Conservation (phyloP, 2,797 vertebrate genomes). For the Lindbergichthys nudifrons region DNA sequence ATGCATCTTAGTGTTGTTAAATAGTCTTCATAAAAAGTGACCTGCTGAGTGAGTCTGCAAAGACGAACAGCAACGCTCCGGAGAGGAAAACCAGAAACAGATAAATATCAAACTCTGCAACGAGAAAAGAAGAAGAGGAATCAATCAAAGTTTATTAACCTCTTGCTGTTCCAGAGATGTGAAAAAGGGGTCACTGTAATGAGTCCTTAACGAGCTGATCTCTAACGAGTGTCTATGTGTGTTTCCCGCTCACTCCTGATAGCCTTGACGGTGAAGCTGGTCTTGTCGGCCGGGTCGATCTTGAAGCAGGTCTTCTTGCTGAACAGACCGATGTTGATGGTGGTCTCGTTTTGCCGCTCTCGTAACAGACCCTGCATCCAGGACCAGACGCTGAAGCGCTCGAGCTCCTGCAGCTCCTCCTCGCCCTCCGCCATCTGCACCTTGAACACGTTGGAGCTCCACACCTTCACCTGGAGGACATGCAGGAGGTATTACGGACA, state of each 20-base stretch:
- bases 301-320: slow-evolving; percentile 92
- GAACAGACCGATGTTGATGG: slow-evolving; percentile 88
- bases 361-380: slow-evolving; percentile 86
- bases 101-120: slow-evolving; percentile 91
- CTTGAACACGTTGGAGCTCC: slow-evolving; percentile 88
- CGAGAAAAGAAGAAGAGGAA: slow-evolving; percentile 15
- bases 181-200: too few species aligned
- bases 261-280: slow-evolving; percentile 82
- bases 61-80: slow-evolving; percentile 89
- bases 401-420: slow-evolving; percentile 89
- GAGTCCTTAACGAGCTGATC: too few species aligned
- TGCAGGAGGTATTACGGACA: too few species aligned
- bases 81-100: slow-evolving; percentile 90
- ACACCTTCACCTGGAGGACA: slow-evolving; percentile 87
- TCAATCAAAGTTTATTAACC: background rate
- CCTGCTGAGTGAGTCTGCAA: slow-evolving; percentile 93
- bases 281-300: slow-evolving; percentile 83
- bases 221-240: too few species aligned
- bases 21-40: slow-evolving; percentile 58
- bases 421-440: slow-evolving; percentile 90
- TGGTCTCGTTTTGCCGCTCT: slow-evolving; percentile 91
- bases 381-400: slow-evolving; percentile 86
- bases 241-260: slow-evolving; percentile 84
- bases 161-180: too few species aligned
- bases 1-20: background rate